Conservation (phyloP, 2,113 vertebrate species). For the Ibidorhyncha struthersii region DNA sequence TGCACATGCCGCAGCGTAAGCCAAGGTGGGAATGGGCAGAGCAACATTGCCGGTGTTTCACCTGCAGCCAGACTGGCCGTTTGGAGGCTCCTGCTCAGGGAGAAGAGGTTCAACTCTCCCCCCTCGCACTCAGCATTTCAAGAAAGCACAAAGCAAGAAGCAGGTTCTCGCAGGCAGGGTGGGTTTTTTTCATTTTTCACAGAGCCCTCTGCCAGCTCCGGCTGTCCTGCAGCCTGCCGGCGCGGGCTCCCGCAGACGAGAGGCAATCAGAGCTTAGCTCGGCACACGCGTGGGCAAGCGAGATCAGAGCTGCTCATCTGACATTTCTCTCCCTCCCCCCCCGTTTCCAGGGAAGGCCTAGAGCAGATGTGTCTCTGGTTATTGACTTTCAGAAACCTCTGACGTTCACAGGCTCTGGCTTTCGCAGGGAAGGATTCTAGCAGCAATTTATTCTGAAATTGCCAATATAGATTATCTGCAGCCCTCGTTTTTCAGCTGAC, state of each 20-base stretch:
- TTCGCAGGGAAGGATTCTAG: background rate
- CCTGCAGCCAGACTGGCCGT: background rate
- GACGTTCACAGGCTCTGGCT: background rate
- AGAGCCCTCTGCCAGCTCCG: background rate
- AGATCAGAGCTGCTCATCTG: background rate
- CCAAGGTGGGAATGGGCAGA: fast-evolving
- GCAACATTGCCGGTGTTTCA: background rate
- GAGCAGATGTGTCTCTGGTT: background rate
- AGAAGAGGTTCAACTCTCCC: background rate
- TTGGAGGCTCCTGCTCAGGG: background rate
- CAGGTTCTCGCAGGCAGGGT: background rate
- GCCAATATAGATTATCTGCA: background rate
- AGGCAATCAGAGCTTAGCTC: background rate
- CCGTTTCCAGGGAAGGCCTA: background rate
- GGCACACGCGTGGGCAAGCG: fast-evolving
- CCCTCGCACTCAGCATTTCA: background rate
- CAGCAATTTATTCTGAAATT: background rate
- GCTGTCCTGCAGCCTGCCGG: background rate
- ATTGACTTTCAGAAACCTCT: background rate
- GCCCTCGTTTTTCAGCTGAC: background rate
- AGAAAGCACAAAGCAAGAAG: no score
- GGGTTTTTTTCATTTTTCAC: background rate
- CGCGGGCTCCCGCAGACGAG: fast-evolving
- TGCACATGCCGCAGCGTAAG: fast-evolving
- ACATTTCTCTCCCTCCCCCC: background rate